Conservation (phyloP, 2,888 invertebrate species). For the Pyrochroa serraticornis region DNA sequence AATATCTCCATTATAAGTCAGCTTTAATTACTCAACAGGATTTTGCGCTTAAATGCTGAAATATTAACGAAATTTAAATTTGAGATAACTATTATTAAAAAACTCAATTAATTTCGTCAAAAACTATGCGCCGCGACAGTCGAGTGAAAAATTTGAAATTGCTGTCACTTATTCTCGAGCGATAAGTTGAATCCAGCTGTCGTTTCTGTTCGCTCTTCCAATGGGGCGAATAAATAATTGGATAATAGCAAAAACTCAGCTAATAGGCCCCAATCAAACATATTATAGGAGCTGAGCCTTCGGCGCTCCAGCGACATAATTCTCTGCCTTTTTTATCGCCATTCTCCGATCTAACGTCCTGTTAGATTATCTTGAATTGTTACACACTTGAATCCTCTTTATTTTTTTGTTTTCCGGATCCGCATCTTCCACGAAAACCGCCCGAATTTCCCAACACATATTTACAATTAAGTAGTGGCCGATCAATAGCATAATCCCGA, state of each 20-base stretch:
- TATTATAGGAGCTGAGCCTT: background rate
- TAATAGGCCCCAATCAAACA: too few species aligned
- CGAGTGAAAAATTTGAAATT: too few species aligned
- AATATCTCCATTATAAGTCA: too few species aligned
- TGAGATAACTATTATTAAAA: too few species aligned
- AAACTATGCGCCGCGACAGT: too few species aligned
- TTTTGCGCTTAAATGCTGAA: too few species aligned
- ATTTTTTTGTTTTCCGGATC: background rate
- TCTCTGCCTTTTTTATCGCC: conserved; percentile 7
- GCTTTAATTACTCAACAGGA: too few species aligned
- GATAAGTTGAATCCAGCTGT: too few species aligned
- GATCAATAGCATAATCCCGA: conserved; percentile 4
- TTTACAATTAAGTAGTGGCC: background rate
- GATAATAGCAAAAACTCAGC: background rate
- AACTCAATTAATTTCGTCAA: too few species aligned
- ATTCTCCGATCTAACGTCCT: conserved; percentile 5
- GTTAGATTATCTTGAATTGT: conserved; percentile 9
- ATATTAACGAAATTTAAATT: too few species aligned
- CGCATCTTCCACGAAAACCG: background rate
- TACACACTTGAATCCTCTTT: conserved; percentile 2
- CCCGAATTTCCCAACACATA: background rate
- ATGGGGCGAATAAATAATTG: background rate
- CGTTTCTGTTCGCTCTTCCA: too few species aligned
- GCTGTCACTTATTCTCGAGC: too few species aligned
- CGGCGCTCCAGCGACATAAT: conserved; percentile 5